phyloP scores from a whole-genome alignment of 2,113 vertebrate genomes.

The Cephalopholis sonnerati region DNA sequence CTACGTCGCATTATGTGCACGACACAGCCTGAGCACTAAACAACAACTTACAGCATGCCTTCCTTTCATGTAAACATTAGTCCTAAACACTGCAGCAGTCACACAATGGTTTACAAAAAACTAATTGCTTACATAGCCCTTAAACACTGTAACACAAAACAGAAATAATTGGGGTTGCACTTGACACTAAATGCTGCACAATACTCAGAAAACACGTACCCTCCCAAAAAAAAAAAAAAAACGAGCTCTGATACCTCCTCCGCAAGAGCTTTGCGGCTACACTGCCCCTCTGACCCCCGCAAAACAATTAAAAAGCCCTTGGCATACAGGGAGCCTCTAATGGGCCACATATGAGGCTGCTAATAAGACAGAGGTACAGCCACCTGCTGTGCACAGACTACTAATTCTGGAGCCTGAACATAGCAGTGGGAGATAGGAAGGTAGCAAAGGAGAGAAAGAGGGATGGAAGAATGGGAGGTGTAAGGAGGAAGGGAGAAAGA shows the following conservation, averaged over 20 bases:
- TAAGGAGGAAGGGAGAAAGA: conserved; percentile 12
- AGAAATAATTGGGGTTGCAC: conserved; percentile 66
- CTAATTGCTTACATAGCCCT: conserved; percentile 60
- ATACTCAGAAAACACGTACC: conserved; percentile 35
- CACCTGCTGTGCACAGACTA: conserved; percentile 68
- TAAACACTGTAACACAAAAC: conserved; percentile 53
- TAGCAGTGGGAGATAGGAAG: conserved; percentile 33
- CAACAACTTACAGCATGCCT: neutral
- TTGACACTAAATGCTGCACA: conserved; percentile 62
- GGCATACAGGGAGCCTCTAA: conserved; percentile 72
- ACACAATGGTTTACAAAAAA: conserved; percentile 16
- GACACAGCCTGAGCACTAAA: neutral
- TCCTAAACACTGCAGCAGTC: neutral
- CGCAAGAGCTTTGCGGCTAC: conserved; percentile 47
- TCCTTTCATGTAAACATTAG: conserved; percentile 31
- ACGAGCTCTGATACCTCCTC: conserved; percentile 16
- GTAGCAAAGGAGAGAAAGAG: conserved; percentile 3
- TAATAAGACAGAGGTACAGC: conserved; percentile 76
- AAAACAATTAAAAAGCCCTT: conserved; percentile 79
- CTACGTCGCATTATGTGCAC: neutral
- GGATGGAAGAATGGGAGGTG: conserved; percentile 15
- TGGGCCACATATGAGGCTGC: conserved; percentile 76
- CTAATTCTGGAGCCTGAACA: conserved; percentile 62
- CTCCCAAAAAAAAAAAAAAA: neutral
- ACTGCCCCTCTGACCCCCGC: conserved; percentile 66